Evolutionary conservation across 1,140 invertebrate species (phyloP).

Genomic region (Papilio helenus): DNA sequence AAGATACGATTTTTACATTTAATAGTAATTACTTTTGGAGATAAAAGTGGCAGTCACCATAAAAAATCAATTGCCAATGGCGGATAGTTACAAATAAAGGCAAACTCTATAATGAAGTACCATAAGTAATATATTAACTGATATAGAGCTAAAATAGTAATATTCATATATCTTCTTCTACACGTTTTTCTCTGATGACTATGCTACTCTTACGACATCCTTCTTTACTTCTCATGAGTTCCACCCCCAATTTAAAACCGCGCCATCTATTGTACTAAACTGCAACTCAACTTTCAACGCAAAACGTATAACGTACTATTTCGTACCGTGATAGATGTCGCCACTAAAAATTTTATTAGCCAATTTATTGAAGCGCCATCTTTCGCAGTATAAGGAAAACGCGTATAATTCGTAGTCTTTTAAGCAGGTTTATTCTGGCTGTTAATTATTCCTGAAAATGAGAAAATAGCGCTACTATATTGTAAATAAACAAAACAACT

Average conservation of each 20-base stretch:
- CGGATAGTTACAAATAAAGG: neutral
- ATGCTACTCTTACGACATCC: no score
- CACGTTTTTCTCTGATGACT: no score
- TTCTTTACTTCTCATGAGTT: neutral
- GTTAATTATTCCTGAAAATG: no score
- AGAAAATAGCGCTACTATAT: no score
- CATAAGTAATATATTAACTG: no score
- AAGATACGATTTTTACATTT: constrained; percentile 59
- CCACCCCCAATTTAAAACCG: neutral
- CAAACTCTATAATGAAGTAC: no score
- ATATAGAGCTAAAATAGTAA: no score
- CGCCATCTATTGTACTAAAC: neutral
- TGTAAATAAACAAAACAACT: no score
- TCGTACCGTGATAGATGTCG: neutral
- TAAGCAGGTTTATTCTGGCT: neutral
- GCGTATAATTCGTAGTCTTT: neutral
- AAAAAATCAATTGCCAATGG: neutral
- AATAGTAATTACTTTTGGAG: neutral
- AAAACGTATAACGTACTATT: neutral
- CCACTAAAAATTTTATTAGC: neutral
- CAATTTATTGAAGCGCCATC: neutral
- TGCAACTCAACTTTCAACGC: neutral
- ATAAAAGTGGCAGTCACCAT: neutral
- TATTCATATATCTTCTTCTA: no score
- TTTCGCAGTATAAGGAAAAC: neutral